Percentiles rank a stretch among this genome's conserved stretches.
Conservation (phyloP, 2,113 vertebrate species). For the Axis porcinus region DNA sequence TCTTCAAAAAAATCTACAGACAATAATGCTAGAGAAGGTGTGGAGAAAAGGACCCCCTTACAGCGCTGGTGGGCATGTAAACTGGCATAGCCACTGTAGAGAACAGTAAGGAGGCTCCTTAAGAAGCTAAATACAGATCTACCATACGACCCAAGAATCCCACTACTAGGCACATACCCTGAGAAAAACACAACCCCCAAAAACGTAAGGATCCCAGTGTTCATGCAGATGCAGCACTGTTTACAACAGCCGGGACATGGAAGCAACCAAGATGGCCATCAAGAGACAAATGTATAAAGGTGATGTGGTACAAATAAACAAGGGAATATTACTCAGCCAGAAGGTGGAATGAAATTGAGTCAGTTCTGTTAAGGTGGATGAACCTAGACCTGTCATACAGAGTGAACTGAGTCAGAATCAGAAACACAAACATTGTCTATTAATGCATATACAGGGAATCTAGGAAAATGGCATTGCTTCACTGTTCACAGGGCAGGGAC, state of each 20-base stretch:
- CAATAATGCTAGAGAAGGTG: neutral
- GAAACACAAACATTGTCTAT: neutral
- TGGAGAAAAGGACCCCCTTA: neutral
- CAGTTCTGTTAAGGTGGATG: neutral
- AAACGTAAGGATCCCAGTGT: fast-evolving
- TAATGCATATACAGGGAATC: neutral
- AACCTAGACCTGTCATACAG: neutral
- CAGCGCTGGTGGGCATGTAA: neutral
- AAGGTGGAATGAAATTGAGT: neutral
- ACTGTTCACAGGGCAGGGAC: neutral
- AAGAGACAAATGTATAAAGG: fast-evolving
- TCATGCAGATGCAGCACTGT: neutral
- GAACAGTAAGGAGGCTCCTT: neutral
- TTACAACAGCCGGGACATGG: neutral
- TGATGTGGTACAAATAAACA: neutral
- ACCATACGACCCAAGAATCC: neutral
- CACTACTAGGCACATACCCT: neutral
- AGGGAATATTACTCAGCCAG: neutral
- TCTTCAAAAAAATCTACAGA: neutral
- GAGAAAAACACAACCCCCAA: neutral
- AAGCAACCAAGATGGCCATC: neutral
- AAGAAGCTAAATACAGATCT: neutral
- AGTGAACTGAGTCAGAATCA: neutral
- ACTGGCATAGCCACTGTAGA: neutral
- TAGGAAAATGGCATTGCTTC: neutral